Base-by-base conservation (phyloP, 2,888 invertebrate species). In the Agrenia bidenticulata region DNA sequence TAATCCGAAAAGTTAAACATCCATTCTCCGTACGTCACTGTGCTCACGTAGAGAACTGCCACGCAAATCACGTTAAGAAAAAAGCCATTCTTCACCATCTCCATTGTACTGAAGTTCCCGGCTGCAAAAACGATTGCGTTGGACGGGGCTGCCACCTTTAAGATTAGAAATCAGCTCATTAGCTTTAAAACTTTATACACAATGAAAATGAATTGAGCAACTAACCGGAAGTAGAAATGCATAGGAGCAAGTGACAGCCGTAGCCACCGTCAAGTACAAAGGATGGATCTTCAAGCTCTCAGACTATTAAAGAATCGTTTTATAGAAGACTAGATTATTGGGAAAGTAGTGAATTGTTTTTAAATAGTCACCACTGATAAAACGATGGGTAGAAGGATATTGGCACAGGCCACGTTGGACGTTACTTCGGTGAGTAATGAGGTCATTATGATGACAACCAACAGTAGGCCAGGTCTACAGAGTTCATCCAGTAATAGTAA, bases 91-190 rank as follows among this genome's bases (percentile, higher is more conserved):
- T 64, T 72, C 13, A 72, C 69, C 75, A 75, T 75, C 27, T 73
- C 70, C 32, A 42, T 64, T 13, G 74, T 69, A 21, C 63, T 68
- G 54, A 75, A 69, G 37, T 88, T 87, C 2, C 89, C 89, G 13
- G 90, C 89, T 0, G 89, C 90, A 21, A 91, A 90, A 0, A 91
- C 94, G 21, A 72, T 91, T 1, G 95, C 94, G 81, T 96, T 96
- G n/a, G 95, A 94, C 1, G 95, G 94, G 0, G 95, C 95, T 49
- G 94, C 94, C 15, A 95, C 94, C 0, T 94, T 95, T 80, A 95
- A 84, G 84, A 93, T 92, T 24, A 7, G 27, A n/a, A 49, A 17
- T 23, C 57, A 17, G 51, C 49, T 7, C 17, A 17, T 17, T 23
- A 51, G 41, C 15, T 59, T 24, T 17, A 24, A 51, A 15, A 59